Conservation (phyloP, 2,797 vertebrate species). For the Pseudochaenichthys georgianus region DNA sequence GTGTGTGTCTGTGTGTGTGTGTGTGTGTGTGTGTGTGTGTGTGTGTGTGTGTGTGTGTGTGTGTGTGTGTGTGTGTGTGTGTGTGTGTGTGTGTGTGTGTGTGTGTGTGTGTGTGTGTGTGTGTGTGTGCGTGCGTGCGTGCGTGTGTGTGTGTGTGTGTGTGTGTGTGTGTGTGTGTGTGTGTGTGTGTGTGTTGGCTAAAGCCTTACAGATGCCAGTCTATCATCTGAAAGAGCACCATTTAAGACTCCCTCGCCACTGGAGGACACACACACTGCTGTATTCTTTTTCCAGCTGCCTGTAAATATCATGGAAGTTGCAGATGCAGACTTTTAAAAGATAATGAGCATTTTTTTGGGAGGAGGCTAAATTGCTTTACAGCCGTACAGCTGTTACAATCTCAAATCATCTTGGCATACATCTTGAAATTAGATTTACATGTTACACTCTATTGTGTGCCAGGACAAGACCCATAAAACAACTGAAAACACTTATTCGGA, state of each 20-base stretch:
- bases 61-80: too few relatives aligned
- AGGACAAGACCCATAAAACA: conserved; percentile 23
- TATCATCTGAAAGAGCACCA: conserved; percentile 79
- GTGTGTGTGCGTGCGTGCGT: too few relatives aligned
- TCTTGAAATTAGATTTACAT: conserved; percentile 20
- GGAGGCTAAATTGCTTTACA: conserved; percentile 29
- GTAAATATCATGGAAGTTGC: not conserved
- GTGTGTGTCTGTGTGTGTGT: conserved; percentile 23
- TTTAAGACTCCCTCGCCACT: conserved; percentile 78
- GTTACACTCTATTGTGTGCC: conserved; percentile 1
- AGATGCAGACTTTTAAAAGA: conserved; percentile 17
- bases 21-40: conserved; percentile 28
- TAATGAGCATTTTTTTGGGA: conserved; percentile 37
- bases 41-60: conserved; percentile 11
- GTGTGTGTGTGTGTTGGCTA: conserved; percentile 21
- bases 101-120: too few relatives aligned
- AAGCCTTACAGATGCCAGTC: conserved; percentile 76
- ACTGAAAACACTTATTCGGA: conserved; percentile 24
- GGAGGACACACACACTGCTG: conserved; percentile 41
- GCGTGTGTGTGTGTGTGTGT: too few relatives aligned
- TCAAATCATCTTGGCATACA: conserved; percentile 22
- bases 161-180: conserved; percentile 6
- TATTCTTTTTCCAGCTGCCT: conserved; percentile 17
- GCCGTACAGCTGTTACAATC: conserved; percentile 38
- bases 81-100: too few relatives aligned